Percentiles rank a stretch among this genome's conserved stretches.
phyloP scores from a whole-genome alignment of 2,113 vertebrate genomes.

The Microcebus griseorufus region DNA sequence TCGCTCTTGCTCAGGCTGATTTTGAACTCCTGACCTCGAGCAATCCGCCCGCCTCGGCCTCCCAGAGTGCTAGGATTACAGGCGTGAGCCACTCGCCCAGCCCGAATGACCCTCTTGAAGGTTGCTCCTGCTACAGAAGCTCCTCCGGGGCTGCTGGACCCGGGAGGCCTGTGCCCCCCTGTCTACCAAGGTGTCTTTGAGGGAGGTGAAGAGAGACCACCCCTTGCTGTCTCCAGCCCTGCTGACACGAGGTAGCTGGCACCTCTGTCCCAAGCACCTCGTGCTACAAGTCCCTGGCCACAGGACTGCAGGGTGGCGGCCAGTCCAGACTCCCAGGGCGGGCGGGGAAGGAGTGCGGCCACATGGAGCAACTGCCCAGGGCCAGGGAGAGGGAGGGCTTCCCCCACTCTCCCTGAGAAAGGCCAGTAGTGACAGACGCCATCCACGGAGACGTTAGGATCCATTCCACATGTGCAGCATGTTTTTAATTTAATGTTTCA shows the following conservation, averaged over 20 bases:
- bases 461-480: neutral
- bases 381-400: neutral
- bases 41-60: too few species aligned
- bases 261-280: neutral
- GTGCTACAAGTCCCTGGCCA: too few species aligned
- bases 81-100: too few species aligned
- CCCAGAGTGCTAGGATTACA: too few species aligned
- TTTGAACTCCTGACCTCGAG: too few species aligned
- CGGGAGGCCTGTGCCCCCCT: neutral
- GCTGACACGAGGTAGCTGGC: accelerated
- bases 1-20: too few species aligned
- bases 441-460: neutral
- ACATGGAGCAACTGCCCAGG: neutral
- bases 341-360: neutral
- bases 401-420: neutral
- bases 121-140: neutral
- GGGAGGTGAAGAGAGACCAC: neutral
- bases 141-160: neutral
- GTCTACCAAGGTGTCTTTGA: neutral
- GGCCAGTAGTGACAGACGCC: neutral
- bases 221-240: neutral
- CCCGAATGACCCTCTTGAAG: neutral
- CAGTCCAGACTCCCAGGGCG: neutral
- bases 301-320: neutral
- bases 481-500: slow-evolving; percentile 60